Conservation (phyloP, 2,113 vertebrate genomes). For the Guaruba guarouba region DNA sequence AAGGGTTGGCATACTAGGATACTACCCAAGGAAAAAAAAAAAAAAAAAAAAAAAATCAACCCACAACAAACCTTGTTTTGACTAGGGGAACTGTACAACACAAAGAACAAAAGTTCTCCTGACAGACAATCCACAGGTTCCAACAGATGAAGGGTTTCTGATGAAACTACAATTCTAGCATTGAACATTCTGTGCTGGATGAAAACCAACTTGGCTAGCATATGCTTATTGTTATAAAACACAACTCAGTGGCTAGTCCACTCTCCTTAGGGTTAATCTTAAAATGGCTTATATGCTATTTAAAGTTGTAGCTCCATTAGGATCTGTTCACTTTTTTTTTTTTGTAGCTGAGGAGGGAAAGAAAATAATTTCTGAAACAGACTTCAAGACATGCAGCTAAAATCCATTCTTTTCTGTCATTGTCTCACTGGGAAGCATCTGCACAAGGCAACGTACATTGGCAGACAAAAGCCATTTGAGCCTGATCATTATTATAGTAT, state of each 20-base stretch:
- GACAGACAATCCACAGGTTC: not conserved
- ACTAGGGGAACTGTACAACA: not conserved
- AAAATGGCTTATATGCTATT: not conserved
- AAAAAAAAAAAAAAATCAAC: too few species aligned
- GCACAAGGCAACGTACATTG: not conserved
- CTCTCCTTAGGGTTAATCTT: not conserved
- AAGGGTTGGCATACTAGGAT: not conserved
- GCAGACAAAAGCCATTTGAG: constrained; percentile 4
- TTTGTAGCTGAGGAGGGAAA: not conserved
- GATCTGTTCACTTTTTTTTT: not conserved
- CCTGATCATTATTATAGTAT: not conserved
- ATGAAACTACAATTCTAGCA: not conserved
- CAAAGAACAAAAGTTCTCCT: not conserved
- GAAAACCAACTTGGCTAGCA: not conserved
- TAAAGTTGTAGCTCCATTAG: not conserved
- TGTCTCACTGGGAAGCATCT: not conserved
- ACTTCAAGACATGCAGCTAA: not conserved
- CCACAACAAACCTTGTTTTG: not conserved
- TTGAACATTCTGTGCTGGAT: not conserved
- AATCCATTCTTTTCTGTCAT: not conserved
- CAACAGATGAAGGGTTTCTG: not conserved
- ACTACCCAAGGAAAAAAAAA: not conserved
- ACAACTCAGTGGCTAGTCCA: not conserved
- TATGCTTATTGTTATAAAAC: not conserved
- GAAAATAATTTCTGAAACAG: not conserved